A percentile compares a stretch with the other conserved stretches of the same genome.
Conservation (phyloP, 2,888 invertebrate species). For the Campoplex capitator region DNA sequence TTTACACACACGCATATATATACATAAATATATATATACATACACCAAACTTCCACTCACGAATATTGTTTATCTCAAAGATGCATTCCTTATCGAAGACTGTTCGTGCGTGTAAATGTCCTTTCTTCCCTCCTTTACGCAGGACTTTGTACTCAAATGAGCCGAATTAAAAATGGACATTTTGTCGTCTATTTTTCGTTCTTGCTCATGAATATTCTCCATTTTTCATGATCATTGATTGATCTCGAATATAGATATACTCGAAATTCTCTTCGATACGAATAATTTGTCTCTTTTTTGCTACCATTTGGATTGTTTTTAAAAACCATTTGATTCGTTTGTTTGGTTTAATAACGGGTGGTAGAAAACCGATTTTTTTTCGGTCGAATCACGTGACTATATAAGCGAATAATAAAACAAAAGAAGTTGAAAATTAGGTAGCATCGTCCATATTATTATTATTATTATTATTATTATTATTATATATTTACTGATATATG, state of each 20-base stretch:
- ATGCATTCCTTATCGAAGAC: conserved; percentile 82
- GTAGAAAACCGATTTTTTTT: conserved; percentile 53
- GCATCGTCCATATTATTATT: conserved; percentile 58
- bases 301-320: conserved; percentile 4
- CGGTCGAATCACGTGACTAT: conserved; percentile 49
- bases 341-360: conserved; percentile 44
- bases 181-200: conserved; percentile 57
- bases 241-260: conserved; percentile 33
- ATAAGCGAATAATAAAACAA: conserved; percentile 43
- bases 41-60: conserved; percentile 70
- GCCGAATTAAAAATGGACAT: conserved; percentile 52
- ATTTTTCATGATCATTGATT: conserved; percentile 51
- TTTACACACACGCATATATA: conserved; percentile 19
- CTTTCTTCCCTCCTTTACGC: conserved; percentile 23
- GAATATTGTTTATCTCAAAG: conserved; percentile 74
- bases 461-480: neutral
- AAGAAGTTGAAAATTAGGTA: conserved; percentile 44
- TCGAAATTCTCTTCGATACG: conserved; percentile 45
- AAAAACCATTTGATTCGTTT: neutral
- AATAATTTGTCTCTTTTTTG: conserved; percentile 54
- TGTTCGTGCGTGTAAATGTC: conserved; percentile 72
- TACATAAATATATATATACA: conserved; percentile 3
- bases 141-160: conserved; percentile 50
- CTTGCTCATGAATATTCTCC: conserved; percentile 30
- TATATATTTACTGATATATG: conserved; percentile 10